These are phyloP conservation scores for Halictus rubicundus DNA, from an alignment of 1,140 invertebrate species.

Conservation along the genomic window DNA sequence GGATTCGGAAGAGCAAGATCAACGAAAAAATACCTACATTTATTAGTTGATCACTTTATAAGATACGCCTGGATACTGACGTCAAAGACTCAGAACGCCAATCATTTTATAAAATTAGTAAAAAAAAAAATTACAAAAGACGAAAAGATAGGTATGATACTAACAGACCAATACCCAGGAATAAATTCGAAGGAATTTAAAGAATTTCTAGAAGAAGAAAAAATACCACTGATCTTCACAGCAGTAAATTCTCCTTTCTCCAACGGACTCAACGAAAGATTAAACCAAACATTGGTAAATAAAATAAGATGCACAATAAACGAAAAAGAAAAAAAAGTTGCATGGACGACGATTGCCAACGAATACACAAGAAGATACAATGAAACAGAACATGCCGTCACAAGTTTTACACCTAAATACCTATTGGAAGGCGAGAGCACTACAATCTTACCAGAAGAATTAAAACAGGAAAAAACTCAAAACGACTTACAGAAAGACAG, in stretches of 20 bases:
- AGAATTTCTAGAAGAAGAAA: slow-evolving; percentile 7
- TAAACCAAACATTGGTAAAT: slow-evolving; percentile 27
- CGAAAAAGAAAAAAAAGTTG: neutral
- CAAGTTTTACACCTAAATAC: slow-evolving; percentile 14
- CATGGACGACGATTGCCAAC: slow-evolving; percentile 17
- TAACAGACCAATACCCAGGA: slow-evolving; percentile 26
- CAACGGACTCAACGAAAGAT: slow-evolving; percentile 17
- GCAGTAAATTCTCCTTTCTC: slow-evolving; percentile 13
- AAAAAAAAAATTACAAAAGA: neutral
- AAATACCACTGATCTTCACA: slow-evolving; percentile 23
- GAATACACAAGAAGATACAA: slow-evolving; percentile 17
- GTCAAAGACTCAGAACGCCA: neutral
- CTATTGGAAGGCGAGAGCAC: neutral
- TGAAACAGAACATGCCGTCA: slow-evolving; percentile 27
- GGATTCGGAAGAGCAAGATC: slow-evolving; percentile 35
- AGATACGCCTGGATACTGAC: neutral
- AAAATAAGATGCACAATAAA: slow-evolving; percentile 30
- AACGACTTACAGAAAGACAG: slow-evolving; percentile 4
- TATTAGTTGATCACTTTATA: neutral
- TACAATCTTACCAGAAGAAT: slow-evolving; percentile 21
- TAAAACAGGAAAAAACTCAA: slow-evolving; percentile 7
- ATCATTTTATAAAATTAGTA: slow-evolving; percentile 20
- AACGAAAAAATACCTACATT: slow-evolving; percentile 9
- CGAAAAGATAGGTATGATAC: slow-evolving; percentile 18
- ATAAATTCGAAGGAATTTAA: slow-evolving; percentile 35